Conservation (phyloP, 2,888 invertebrate species). For the Sesia apiformis region DNA sequence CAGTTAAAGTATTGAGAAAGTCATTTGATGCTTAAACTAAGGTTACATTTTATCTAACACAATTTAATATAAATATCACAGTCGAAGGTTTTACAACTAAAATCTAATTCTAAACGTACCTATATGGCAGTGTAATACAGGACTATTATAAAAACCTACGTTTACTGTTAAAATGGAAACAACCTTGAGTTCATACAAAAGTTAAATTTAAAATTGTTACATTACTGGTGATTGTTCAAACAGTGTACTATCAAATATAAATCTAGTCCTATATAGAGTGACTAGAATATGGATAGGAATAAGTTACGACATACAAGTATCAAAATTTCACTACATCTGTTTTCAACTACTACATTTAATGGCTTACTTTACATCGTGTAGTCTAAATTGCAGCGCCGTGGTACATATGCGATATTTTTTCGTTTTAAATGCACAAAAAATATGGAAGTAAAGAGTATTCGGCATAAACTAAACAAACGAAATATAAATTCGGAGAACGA, state of each 20-base stretch:
- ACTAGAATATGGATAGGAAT: slow-evolving; percentile 70
- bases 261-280: slow-evolving; percentile 65
- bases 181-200: slow-evolving; percentile 28
- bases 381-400: too few relatives aligned
- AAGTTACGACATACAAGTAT: slow-evolving; percentile 51
- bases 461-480: too few relatives aligned
- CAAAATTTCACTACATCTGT: slow-evolving; percentile 38
- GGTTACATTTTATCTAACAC: slow-evolving; percentile 60
- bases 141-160: slow-evolving; percentile 28
- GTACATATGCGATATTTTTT: too few relatives aligned
- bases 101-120: slow-evolving; percentile 41
- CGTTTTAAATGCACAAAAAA: too few relatives aligned
- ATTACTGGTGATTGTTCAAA: neutral
- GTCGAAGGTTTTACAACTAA: slow-evolving; percentile 70
- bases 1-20: neutral
- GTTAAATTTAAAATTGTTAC: slow-evolving; percentile 12
- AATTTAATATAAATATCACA: slow-evolving; percentile 73
- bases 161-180: slow-evolving; percentile 31
- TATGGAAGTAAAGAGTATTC: too few relatives aligned
- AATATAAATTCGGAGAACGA: too few relatives aligned
- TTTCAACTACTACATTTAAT: slow-evolving; percentile 21
- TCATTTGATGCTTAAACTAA: slow-evolving; percentile 22
- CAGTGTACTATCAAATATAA: slow-evolving; percentile 27
- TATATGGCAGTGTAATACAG: slow-evolving; percentile 64
- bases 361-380: neutral